Percentiles rank a stretch among this genome's conserved stretches.
These are phyloP conservation scores for Torymus tubicola DNA, from an alignment of 2,888 invertebrate species.

Conservation along the genomic window DNA sequence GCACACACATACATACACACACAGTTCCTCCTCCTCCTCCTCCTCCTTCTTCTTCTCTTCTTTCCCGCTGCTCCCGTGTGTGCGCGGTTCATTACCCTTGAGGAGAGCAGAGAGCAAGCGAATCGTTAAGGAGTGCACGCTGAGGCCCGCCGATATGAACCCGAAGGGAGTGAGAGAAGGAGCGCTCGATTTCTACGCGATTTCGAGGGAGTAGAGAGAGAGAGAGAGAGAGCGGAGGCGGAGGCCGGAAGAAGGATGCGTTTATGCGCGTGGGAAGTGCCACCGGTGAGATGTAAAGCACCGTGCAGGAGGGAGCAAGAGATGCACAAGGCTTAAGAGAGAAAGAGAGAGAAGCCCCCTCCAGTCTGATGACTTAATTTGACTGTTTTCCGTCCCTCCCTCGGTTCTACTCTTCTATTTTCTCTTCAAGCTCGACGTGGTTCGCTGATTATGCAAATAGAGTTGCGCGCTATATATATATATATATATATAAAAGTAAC, in stretches of 20 bases:
- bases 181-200: background rate
- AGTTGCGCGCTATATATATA: background rate
- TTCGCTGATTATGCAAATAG: slow-evolving; percentile 50
- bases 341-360: too few relatives aligned
- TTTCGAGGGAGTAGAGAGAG: background rate
- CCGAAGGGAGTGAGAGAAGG: background rate
- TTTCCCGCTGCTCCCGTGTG: background rate
- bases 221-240: background rate
- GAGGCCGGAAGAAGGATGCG: slow-evolving; percentile 54
- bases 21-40: background rate
- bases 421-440: background rate
- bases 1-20: slow-evolving; percentile 8
- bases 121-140: too few relatives aligned
- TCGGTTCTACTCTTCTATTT: background rate
- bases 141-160: too few relatives aligned
- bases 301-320: slow-evolving; percentile 19
- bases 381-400: background rate
- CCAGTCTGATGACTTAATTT: slow-evolving; percentile 53
- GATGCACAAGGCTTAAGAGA: slow-evolving; percentile 17
- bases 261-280: slow-evolving; percentile 51
- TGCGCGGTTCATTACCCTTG: slow-evolving; percentile 46
- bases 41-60: background rate
- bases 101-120: slow-evolving; percentile 1
- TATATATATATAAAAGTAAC: too few relatives aligned
- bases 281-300: slow-evolving; percentile 41